Percentiles rank a stretch among this genome's conserved stretches.
Conservation (phyloP, 2,888 invertebrate species). For the Cephus pulcher region DNA sequence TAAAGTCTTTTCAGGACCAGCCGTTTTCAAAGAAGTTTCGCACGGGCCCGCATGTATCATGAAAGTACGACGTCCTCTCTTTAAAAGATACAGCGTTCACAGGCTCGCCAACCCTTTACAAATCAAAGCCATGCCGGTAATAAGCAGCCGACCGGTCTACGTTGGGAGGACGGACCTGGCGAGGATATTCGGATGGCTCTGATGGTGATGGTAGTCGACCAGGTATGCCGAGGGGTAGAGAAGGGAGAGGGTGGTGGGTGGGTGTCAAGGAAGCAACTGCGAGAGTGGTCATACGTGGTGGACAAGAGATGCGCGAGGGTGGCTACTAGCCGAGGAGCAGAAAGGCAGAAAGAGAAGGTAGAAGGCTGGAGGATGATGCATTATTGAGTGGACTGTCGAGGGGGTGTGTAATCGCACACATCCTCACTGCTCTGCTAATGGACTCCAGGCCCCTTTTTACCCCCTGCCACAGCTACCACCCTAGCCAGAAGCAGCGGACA, state of each 20-base stretch:
- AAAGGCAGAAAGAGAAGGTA: slow-evolving; percentile 44
- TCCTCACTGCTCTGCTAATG: slow-evolving; percentile 60
- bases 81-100: slow-evolving; percentile 52
- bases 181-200: slow-evolving; percentile 14
- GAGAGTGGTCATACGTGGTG: slow-evolving; percentile 50
- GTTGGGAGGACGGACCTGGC: slow-evolving; percentile 27
- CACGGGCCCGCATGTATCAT: slow-evolving; percentile 47
- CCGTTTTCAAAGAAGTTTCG: slow-evolving; percentile 34
- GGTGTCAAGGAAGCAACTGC: slow-evolving; percentile 46
- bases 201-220: slow-evolving; percentile 20
- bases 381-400: slow-evolving; percentile 62
- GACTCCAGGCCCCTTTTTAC: slow-evolving; percentile 47
- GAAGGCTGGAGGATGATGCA: slow-evolving; percentile 57
- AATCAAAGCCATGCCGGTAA: slow-evolving; percentile 64
- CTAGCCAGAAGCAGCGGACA: slow-evolving; percentile 34
- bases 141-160: slow-evolving; percentile 51
- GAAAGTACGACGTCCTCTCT: slow-evolving; percentile 49
- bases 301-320: slow-evolving; percentile 17
- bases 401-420: slow-evolving; percentile 61
- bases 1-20: slow-evolving; percentile 14
- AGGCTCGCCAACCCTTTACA: slow-evolving; percentile 52
- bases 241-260: slow-evolving; percentile 16
- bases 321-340: slow-evolving; percentile 25
- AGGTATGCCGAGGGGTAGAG: slow-evolving; percentile 17
- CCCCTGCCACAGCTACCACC: slow-evolving; percentile 29